Evolutionary conservation across 2,888 invertebrate species (phyloP), one percentile per base, ranked within the genome.

Genomic region (Holacanthella duospinosa): DNA sequence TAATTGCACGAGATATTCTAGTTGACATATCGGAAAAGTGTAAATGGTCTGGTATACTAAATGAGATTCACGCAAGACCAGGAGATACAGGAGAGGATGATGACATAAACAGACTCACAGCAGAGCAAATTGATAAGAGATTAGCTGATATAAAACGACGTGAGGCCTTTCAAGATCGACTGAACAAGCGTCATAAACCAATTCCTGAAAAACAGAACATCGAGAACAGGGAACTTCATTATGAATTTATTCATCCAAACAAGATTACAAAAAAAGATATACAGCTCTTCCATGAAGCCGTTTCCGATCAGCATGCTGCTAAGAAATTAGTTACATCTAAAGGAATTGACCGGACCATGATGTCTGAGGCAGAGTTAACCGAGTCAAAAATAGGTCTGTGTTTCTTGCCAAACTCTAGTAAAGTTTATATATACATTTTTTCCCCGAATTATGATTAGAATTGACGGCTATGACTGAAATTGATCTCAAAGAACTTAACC

Each of bases 211-310:
- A 25, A 44, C 36, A 54, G 54, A 29, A 60, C 43, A 60, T 64
- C 12, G 64, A 61, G 57, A 53, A 64, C 24, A 28, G 64, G 16
- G 64, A 64, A 43, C 55, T 64, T 0, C 64, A 64, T 53, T 64
- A 61, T 55, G 64, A 64, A 55, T 64, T 64, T 19, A 61, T 64
- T 9, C 64, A 64, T 58, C 64, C 64, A 24, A 64, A 64, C 27
- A 48, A 61, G 48, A 64, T 64, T n/a, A 64, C 61, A 4, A 1
- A 4, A 2, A 55, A 60, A 43, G 58, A 61, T 24, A 58, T 64
- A 1, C 21, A 54, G 29, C 27, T 64, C 19, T 64, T 64, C 25
- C 64, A 64, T 28, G 61, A 61, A 58, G 64, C 64, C n/a, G 64
- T 64, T 4, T 61, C 61, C 21, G 43, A 27, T 26, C 64, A 64